phyloP scores from a whole-genome alignment of 2,797 vertebrate species.

The Thamnophis elegans region DNA sequence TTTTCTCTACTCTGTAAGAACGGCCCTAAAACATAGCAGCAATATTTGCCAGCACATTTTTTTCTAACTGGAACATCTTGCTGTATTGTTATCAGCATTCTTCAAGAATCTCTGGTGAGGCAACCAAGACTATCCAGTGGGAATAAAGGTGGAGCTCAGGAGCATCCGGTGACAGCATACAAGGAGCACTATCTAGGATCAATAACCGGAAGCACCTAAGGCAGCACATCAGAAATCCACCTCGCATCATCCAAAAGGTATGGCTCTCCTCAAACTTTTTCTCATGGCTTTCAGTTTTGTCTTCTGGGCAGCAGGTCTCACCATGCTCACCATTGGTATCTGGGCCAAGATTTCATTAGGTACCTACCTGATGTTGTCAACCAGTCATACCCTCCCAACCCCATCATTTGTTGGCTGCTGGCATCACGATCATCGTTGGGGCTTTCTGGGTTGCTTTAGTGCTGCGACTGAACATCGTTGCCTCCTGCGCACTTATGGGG shows the following conservation, averaged over 20 bases:
- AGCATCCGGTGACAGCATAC: not conserved
- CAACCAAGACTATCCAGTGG: not conserved
- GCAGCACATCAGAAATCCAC: not conserved
- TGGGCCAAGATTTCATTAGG: constrained; percentile 84
- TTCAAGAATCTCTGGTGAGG: not conserved
- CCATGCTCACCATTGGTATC: constrained; percentile 82
- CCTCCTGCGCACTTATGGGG: constrained; percentile 80
- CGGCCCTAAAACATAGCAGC: not conserved
- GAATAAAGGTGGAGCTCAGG: not conserved
- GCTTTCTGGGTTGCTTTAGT: constrained; percentile 86
- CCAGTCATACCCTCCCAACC: constrained; percentile 80
- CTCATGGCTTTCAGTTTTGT: constrained; percentile 87
- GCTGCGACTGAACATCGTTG: constrained; percentile 82
- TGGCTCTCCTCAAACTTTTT: constrained; percentile 83
- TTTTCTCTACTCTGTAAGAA: not conserved
- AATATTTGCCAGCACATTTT: not conserved
- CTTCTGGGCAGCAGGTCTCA: constrained; percentile 86
- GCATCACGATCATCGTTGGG: constrained; percentile 82
- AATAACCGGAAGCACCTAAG: not conserved
- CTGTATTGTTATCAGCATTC: not conserved
- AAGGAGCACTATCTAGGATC: not conserved
- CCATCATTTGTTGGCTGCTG: constrained; percentile 80
- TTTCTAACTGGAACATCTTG: not conserved
- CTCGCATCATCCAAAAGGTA: not conserved
- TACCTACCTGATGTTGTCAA: constrained; percentile 81